These are phyloP conservation scores for Somateria mollissima DNA, from an alignment of 2,797 vertebrate genomes.

Conservation along the genomic window DNA sequence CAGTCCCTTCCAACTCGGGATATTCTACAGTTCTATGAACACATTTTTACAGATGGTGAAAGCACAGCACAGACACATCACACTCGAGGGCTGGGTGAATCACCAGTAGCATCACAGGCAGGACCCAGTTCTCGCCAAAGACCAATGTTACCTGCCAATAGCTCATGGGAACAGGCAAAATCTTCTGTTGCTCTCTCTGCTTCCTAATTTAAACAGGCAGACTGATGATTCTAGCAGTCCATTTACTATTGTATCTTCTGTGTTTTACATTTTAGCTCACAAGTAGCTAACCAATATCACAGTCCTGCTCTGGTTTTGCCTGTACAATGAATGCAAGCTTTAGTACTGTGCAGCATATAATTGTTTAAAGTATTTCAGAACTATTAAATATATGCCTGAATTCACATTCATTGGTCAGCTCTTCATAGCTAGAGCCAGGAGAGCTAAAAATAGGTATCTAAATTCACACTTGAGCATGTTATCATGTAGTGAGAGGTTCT, in stretches of 20 bases:
- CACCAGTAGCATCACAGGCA: not conserved
- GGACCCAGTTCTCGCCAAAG: not conserved
- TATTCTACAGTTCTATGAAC: too few relatives aligned
- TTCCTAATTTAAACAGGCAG: not conserved
- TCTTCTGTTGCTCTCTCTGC: not conserved
- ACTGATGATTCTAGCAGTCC: not conserved
- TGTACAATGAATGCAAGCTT: not conserved
- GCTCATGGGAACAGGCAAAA: not conserved
- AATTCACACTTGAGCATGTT: not conserved
- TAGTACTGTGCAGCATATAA: not conserved
- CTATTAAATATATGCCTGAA: not conserved
- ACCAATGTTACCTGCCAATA: not conserved
- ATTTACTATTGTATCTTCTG: not conserved
- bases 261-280: not conserved
- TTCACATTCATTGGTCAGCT: constrained; percentile 4
- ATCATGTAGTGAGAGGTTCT: not conserved
- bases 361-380: not conserved
- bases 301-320: not conserved
- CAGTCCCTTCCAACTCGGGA: too few relatives aligned
- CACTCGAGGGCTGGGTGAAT: not conserved
- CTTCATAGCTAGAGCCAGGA: not conserved
- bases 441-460: not conserved
- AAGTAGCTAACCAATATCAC: not conserved
- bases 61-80: not conserved
- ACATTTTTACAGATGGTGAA: not conserved